Evolutionary conservation across 2,888 invertebrate species (phyloP), one percentile per base, ranked within the genome.

Genomic region (Melanargia galathea): DNA sequence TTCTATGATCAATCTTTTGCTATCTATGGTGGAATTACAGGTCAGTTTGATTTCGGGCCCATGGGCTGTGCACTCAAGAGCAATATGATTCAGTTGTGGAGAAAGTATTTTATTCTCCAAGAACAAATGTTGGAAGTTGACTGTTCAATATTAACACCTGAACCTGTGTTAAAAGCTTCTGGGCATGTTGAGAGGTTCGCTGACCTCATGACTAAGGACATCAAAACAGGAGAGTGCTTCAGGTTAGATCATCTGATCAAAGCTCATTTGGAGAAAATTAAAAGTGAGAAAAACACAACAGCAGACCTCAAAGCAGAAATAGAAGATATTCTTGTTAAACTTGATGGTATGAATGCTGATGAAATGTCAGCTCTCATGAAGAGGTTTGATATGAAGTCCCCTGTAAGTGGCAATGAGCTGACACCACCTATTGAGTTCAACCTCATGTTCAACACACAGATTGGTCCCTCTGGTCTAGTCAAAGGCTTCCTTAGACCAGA

Each of bases 71-170:
- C 99, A 0, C 94, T 99, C 64, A 99, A 99, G 86, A 95, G 97
- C 20, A 99, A 99, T 83, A 94, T 99, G 81, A 92, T 99, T 35
- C 95, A 96, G 75, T 92, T 95, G 6, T 99, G 99, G 99, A 93
- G 99, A 66, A 97, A 96, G 74, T 97, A 96, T 86, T 99, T 99
- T 81, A 96, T 99, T 22, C 92, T 99, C 13, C 98, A 99, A 80
- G 99, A 99, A 82, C 97, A 98, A 83, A 99, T 99, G 99, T 91
- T 99, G 61, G 99, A 99, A 88, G 98, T 99, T 6, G 99, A 99
- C 81, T 99, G 99, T 81, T 98, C 99, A 1, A 97, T 99, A 81
- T 87, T 99, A 57, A 99, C 99, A 0, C 99, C 99, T 0, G 99
- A 99, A 81, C 94, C 97, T 11, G 99, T 99, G 1, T 92, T 99